phyloP scores from a whole-genome alignment of 2,113 vertebrate species.

The Oryzias curvinotus region DNA sequence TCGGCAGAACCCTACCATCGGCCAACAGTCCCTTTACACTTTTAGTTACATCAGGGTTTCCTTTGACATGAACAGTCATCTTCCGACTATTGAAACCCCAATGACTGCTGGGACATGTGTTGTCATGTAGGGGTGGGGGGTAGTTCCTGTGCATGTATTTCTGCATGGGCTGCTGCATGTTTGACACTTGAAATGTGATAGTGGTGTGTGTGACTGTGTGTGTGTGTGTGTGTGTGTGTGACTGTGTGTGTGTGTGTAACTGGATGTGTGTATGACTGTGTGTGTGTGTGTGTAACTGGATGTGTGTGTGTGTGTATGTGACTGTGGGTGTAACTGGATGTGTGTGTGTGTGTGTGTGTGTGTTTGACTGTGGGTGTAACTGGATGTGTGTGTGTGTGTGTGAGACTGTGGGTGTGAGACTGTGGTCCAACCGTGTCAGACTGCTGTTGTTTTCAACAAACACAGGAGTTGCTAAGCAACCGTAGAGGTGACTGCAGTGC shows the following conservation, averaged over 20 bases:
- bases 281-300: too few species aligned
- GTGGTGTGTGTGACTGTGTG: conserved; percentile 4
- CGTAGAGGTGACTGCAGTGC: conserved; percentile 31
- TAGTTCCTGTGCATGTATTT: conserved; percentile 6
- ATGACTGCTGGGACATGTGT: not conserved
- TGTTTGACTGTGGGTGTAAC: too few species aligned
- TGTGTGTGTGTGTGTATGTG: too few species aligned
- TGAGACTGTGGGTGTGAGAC: conserved; percentile 23
- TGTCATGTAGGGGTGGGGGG: not conserved
- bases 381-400: too few species aligned
- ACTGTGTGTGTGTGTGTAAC: not conserved
- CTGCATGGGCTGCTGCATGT: conserved; percentile 14
- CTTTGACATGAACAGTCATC: too few species aligned
- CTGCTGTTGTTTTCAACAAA: conserved; percentile 71
- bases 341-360: too few species aligned
- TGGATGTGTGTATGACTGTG: too few species aligned
- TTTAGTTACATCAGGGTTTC: too few species aligned
- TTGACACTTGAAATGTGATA: conserved; percentile 19
- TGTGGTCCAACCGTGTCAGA: conserved; percentile 40
- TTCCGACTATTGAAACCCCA: too few species aligned
- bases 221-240: conserved; percentile 19
- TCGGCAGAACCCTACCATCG: too few species aligned
- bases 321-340: too few species aligned
- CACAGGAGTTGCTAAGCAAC: conserved; percentile 57
- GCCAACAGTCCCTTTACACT: too few species aligned